These are phyloP conservation scores for Pseudachorutes palmiensis DNA, from an alignment of 1,140 invertebrate genomes.

Conservation along the genomic window DNA sequence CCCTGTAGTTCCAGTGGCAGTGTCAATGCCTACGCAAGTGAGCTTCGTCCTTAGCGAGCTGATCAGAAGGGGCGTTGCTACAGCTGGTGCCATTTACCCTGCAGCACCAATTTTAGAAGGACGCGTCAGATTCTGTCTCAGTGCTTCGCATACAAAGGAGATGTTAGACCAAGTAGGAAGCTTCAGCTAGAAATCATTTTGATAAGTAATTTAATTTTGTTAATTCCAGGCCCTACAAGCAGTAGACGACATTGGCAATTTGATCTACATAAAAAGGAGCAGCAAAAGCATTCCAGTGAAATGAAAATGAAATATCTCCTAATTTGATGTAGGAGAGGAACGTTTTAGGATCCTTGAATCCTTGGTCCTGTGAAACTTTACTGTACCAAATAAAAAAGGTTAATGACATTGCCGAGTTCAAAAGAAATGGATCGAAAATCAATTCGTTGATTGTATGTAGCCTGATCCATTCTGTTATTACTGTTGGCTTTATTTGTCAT, in stretches of 20 bases:
- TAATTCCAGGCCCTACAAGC: conserved; percentile 53
- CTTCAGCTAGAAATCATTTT: neutral
- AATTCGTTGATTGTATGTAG: too few relatives aligned
- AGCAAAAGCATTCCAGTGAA: too few relatives aligned
- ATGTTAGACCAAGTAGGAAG: conserved; percentile 75
- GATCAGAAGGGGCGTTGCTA: conserved; percentile 70
- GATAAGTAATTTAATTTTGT: neutral
- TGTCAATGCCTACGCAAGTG: conserved; percentile 89
- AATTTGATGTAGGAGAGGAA: too few relatives aligned
- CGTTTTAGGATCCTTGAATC: too few relatives aligned
- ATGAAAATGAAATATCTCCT: too few relatives aligned
- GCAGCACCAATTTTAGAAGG: conserved; percentile 92
- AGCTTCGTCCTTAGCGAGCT: conserved; percentile 77
- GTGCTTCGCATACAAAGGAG: conserved; percentile 89
- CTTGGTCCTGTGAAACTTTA: too few relatives aligned
- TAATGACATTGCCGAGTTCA: too few relatives aligned
- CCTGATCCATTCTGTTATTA: too few relatives aligned
- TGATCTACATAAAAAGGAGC: neutral
- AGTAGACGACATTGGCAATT: conserved; percentile 58
- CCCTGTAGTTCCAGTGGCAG: conserved; percentile 88
- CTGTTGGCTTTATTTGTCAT: too few relatives aligned
- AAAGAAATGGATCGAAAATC: too few relatives aligned
- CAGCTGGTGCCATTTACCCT: conserved; percentile 93
- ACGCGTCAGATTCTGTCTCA: conserved; percentile 89
- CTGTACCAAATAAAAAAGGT: too few relatives aligned